Conservation (phyloP, 2,888 invertebrate species). For the Pharmacophagus antenor region DNA sequence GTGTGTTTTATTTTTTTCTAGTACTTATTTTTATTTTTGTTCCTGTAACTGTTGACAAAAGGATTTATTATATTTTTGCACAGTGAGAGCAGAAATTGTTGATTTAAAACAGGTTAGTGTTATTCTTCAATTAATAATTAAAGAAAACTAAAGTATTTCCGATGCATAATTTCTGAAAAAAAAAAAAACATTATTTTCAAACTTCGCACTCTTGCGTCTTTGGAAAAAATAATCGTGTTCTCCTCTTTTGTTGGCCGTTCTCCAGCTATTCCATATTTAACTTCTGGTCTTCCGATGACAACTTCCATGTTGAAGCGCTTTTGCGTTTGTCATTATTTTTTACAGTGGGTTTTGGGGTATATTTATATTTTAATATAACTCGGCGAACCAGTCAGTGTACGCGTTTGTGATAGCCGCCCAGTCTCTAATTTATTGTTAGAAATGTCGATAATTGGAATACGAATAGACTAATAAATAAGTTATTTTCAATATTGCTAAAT, state of each 20-base stretch:
- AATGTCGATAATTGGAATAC: too few relatives aligned
- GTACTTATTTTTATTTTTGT: background rate
- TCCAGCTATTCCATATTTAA: slow-evolving; percentile 62
- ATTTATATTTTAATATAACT: background rate
- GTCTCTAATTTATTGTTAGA: too few relatives aligned
- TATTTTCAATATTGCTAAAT: too few relatives aligned
- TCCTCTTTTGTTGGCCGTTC: slow-evolving; percentile 52
- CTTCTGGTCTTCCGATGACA: slow-evolving; percentile 52
- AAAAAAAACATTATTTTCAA: slow-evolving; percentile 1
- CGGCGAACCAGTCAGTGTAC: slow-evolving; percentile 1
- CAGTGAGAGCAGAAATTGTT: too few relatives aligned
- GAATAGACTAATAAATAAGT: too few relatives aligned
- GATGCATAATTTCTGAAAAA: slow-evolving; percentile 1
- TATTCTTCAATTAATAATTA: background rate
- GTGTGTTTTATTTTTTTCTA: background rate
- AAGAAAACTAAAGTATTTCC: background rate
- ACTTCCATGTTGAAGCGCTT: slow-evolving; percentile 35
- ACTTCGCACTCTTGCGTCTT: slow-evolving; percentile 29
- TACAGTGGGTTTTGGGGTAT: slow-evolving; percentile 1
- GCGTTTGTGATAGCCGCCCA: slow-evolving; percentile 12
- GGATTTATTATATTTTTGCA: background rate
- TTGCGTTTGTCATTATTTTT: slow-evolving; percentile 30
- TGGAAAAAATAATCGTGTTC: slow-evolving; percentile 47
- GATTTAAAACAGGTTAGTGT: background rate
- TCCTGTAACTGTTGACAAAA: background rate